These are phyloP conservation scores for Tethya wilhelma DNA, from an alignment of 37 sponge, comb jelly and placozoan genomes.

Conservation along the genomic window DNA sequence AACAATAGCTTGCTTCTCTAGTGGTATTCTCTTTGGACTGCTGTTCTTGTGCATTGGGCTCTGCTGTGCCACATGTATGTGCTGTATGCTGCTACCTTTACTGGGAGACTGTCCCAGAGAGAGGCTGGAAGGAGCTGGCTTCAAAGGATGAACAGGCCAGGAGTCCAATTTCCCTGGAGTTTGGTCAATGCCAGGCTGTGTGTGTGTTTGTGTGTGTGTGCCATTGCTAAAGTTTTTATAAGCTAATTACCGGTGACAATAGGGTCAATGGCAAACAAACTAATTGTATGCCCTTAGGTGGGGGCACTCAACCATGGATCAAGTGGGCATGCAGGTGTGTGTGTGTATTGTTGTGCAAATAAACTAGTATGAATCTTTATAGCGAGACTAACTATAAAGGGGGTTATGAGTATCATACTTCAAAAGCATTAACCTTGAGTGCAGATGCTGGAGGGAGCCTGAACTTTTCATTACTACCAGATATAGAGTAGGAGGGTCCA, in stretches of 20 bases:
- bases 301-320: background rate
- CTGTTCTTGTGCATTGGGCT: too few relatives aligned
- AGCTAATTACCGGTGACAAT: constrained; percentile 1
- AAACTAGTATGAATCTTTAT: background rate
- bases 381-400: background rate
- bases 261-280: too few relatives aligned
- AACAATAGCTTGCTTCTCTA: constrained; percentile 2
- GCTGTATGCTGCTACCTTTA: background rate
- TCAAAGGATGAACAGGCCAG: constrained; percentile 72
- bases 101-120: constrained; percentile 1
- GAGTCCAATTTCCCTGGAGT: constrained; percentile 59
- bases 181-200: constrained; percentile 46
- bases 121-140: constrained; percentile 47
- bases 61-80: too few relatives aligned
- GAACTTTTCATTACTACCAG: constrained; percentile 21
- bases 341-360: background rate
- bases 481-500: constrained; percentile 42
- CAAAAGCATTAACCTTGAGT: background rate
- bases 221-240: too few relatives aligned
- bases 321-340: too few relatives aligned
- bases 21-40: too few relatives aligned
- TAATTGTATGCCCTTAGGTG: background rate
- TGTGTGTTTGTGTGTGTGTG: background rate
- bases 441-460: constrained; percentile 22
- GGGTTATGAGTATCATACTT: background rate